phyloP scores from a whole-genome alignment of 2,113 vertebrate genomes.

The Nesoenas mayeri region DNA sequence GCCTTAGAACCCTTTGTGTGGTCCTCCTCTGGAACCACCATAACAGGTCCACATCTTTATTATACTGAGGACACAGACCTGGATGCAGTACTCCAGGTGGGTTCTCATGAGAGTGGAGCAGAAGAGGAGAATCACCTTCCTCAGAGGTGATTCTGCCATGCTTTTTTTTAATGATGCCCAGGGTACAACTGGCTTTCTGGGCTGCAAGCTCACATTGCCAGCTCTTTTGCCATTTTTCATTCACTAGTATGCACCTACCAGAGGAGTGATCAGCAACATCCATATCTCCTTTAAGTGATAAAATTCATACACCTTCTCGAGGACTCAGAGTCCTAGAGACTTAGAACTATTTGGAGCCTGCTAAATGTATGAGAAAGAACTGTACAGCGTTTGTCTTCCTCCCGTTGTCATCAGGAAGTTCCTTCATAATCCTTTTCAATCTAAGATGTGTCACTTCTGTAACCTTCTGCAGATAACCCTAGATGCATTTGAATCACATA shows the following conservation, averaged over 20 bases:
- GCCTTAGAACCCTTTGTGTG: background rate
- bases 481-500: background rate
- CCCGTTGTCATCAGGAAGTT: background rate
- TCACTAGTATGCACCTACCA: background rate
- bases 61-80: background rate
- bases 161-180: background rate
- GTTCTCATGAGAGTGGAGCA: background rate
- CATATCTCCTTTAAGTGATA: background rate
- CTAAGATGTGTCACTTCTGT: background rate
- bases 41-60: background rate
- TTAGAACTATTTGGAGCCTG: background rate
- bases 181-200: background rate
- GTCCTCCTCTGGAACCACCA: background rate
- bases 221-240: background rate
- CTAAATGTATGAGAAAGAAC: background rate
- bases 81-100: background rate
- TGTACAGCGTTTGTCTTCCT: rapidly evolving
- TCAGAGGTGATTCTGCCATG: no score
- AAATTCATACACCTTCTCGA: background rate
- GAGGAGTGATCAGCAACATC: background rate
- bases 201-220: rapidly evolving
- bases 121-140: background rate
- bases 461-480: background rate
- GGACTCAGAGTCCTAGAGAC: background rate
- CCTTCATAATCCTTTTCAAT: background rate